Base-by-base conservation (phyloP, 1,140 invertebrate species). In the Halictus rubicundus region DNA sequence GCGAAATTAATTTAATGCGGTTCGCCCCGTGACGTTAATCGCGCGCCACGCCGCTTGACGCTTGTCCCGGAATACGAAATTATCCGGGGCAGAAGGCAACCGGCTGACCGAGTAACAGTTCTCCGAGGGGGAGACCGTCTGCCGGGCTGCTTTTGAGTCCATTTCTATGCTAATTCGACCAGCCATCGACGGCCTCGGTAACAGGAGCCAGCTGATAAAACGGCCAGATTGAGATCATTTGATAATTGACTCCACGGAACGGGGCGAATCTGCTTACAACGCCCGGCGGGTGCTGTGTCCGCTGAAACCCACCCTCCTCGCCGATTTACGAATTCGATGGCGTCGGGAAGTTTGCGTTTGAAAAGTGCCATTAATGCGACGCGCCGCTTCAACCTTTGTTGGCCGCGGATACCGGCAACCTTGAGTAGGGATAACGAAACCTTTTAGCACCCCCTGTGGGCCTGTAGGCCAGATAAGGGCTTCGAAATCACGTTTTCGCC, bases 151-250 rank as follows among this genome's bases (percentile, higher is more conserved):
- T 79, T 83, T 72, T 64, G 32, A 63, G 81, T 77, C 79, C 82
- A 72, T 77, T 81, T 63, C 27, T 49, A 77, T 81, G 82, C 49
- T 77, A 83, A 83, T 81, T 61, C 46, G 19, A 39, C n/a, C 21
- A 27, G 52, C 19, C 9, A 72, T 39, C 21, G 54, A 23, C 68
- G 16, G 52, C 1, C 42, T 12, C 42, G 42, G 42, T 46, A 46
- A 46, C 42, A 46, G 37, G 32, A 19, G 7, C 6, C 10, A 12
- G n/a, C 3, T 37, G 6, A 23, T 16, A 42, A 70, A 69, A 27
- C 14, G 1, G 27, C 49, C 3, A 7, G 39, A 25, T 25, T 12
- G 21, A 25, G 27, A 3, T 70, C 39, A 70, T 70, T 60, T 39
- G 68, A 60, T 60, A 70, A 60, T 70, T 60, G 54, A 42, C 39